phyloP scores from a whole-genome alignment of 2,888 invertebrate genomes.

The Yponomeuta evonymella region DNA sequence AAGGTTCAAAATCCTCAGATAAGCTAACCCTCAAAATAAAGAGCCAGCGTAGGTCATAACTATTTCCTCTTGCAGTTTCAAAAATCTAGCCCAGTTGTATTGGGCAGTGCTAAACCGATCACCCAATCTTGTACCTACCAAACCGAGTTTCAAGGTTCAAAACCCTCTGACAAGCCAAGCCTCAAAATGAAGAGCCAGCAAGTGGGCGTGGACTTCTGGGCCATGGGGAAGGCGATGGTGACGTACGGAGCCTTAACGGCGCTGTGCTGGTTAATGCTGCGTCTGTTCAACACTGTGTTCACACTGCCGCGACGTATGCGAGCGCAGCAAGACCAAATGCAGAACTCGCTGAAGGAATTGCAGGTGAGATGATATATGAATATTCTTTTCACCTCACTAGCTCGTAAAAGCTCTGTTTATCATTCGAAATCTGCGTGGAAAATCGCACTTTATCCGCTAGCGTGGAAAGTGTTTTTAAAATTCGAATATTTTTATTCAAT shows the following conservation, averaged over 20 bases:
- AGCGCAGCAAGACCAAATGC: conserved; percentile 69
- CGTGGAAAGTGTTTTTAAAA: too few species aligned
- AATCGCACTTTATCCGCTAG: too few species aligned
- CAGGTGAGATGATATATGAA: conserved; percentile 41
- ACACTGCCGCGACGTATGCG: conserved; percentile 78
- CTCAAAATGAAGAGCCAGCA: conserved; percentile 76
- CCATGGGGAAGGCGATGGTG: conserved; percentile 79
- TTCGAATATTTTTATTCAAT: too few species aligned
- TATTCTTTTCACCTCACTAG: too few species aligned
- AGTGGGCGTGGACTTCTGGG: conserved; percentile 80
- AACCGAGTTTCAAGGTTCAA: too few species aligned
- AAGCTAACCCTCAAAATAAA: conserved; percentile 50
- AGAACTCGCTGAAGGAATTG: conserved; percentile 67
- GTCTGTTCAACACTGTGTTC: conserved; percentile 80
- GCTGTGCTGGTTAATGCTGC: conserved; percentile 79
- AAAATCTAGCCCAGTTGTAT: too few species aligned
- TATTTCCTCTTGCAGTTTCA: too few species aligned
- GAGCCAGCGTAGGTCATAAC: conserved; percentile 56
- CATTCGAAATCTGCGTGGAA: too few species aligned
- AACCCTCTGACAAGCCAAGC: background rate
- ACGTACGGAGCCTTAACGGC: conserved; percentile 78
- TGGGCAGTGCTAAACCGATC: too few species aligned
- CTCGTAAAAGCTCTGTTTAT: too few species aligned
- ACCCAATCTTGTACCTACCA: too few species aligned
- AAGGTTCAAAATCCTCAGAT: too few species aligned